Conservation (phyloP, 1,140 invertebrate species). For the Halotydeus destructor region DNA sequence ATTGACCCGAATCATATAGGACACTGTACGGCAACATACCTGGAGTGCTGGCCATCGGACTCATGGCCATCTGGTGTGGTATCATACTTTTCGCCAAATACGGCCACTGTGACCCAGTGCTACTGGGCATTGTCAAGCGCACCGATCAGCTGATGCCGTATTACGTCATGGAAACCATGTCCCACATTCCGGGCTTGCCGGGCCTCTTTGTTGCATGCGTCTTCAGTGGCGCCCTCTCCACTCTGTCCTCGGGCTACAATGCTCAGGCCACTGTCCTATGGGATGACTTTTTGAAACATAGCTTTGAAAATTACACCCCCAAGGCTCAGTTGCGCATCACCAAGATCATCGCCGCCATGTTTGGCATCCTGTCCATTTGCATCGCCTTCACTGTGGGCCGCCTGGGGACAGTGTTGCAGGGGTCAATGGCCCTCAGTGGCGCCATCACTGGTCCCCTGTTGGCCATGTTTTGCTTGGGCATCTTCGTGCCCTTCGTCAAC, state of each 20-base stretch:
- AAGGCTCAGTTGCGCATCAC: background rate
- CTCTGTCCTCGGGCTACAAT: conserved; percentile 14
- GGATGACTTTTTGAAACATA: conserved; percentile 8
- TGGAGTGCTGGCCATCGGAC: conserved; percentile 2
- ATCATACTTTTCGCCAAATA: conserved; percentile 23
- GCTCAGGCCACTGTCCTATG: conserved; percentile 10
- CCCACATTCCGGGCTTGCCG: conserved; percentile 19
- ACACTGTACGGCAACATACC: conserved; percentile 11
- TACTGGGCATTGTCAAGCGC: conserved; percentile 16
- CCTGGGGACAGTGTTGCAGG: conserved; percentile 1
- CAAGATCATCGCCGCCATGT: conserved; percentile 2
- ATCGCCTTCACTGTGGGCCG: background rate
- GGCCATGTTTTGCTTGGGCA: conserved; percentile 3
- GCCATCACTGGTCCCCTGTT: conserved; percentile 1
- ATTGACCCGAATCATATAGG: no score
- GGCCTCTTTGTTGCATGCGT: conserved; percentile 22
- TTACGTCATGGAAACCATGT: conserved; percentile 20
- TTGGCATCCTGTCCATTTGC: background rate
- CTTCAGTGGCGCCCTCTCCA: conserved; percentile 19
- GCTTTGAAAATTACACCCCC: background rate
- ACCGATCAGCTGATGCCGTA: conserved; percentile 22
- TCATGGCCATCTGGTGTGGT: conserved; percentile 16
- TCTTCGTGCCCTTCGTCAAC: conserved; percentile 4
- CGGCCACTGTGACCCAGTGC: conserved; percentile 23
- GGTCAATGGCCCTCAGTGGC: conserved; percentile 1